A percentile compares a stretch with the other conserved stretches of the same genome.
These are phyloP conservation scores for Micronycteris hirsuta DNA, from an alignment of 2,113 vertebrate genomes.

Conservation along the genomic window DNA sequence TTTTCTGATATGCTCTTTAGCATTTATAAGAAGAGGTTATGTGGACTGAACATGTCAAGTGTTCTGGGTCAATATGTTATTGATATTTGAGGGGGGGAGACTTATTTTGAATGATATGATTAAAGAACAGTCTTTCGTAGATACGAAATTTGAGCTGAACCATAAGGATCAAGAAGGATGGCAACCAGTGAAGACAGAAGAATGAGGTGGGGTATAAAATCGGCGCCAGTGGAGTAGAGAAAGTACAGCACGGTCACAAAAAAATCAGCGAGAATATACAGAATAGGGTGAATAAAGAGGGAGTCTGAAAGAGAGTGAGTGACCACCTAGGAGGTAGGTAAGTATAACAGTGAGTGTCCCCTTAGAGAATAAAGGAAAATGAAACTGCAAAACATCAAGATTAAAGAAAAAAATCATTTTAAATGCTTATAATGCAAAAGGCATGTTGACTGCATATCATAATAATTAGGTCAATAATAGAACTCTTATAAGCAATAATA, in stretches of 20 bases:
- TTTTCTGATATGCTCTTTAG: slow-evolving; percentile 18
- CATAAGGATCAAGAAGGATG: slow-evolving; percentile 16
- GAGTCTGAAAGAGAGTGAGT: neutral
- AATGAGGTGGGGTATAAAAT: neutral
- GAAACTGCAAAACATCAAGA: neutral
- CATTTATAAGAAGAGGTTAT: slow-evolving; percentile 26
- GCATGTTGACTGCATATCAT: neutral
- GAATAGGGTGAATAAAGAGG: neutral
- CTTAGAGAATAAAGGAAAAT: neutral
- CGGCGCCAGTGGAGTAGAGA: neutral
- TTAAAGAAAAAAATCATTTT: neutral
- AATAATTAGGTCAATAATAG: neutral
- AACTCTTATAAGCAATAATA: neutral
- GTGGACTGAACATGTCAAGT: slow-evolving; percentile 38
- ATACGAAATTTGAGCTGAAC: slow-evolving; percentile 50
- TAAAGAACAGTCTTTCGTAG: slow-evolving; percentile 24
- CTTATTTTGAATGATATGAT: slow-evolving; percentile 42
- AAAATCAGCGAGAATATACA: neutral
- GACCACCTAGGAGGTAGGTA: neutral
- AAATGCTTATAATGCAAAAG: neutral
- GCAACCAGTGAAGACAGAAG: neutral
- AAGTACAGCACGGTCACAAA: neutral
- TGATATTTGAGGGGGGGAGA: neutral
- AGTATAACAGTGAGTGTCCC: neutral
- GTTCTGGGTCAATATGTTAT: slow-evolving; percentile 21